Evolutionary conservation across 1,140 invertebrate species (phyloP), one percentile per base, ranked within the genome.

Genomic region (Leucophenga varia): DNA sequence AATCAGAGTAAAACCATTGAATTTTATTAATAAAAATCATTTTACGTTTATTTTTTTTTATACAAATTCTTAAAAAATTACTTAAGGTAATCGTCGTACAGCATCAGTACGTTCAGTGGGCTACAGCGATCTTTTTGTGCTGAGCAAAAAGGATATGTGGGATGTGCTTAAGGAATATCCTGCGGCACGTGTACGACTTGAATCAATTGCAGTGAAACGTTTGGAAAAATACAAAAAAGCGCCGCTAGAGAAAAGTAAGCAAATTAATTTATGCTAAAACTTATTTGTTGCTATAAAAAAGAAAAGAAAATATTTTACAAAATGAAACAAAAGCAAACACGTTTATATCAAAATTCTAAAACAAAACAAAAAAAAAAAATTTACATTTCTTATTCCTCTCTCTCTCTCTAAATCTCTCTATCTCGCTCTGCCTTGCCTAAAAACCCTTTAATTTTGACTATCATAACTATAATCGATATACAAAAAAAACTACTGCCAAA

Each of bases 101-200:
- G 95, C 95, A 47, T 94, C 91, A 55, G 95, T 98, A 48, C 83
- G 93, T 54, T 98, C 95, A 25, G 95, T 98, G 36, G 95, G 96
- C 52, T 99, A 98, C 80, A 97, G 94, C 64, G 95, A 98, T 79
- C 83, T 99, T 47, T 99, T 98, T 80, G 95, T 97, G 59, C 85
- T 99, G 39, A 95, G 91, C 72, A 99, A 99, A 84, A 95, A 96
- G 79, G 96, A 98, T 79, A 93, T 99, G 88, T 98, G 96, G 96
- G 96, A 98, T 77, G 96, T 98, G 19, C 81, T 98, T 39, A 97
- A 98, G 80, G 95, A 98, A 77, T 98, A 98, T 80, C 96, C 95
- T 3, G 92, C 94, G 2, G 95, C 95, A 18, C 82, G 95, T 61
- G 92, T 97, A 8, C 84, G 95, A 52, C 82, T 98, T n/a, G 95